Evolutionary conservation across 2,888 invertebrate genomes (phyloP), one percentile per base, ranked within the genome.

Genomic region (Amiota communis): DNA sequence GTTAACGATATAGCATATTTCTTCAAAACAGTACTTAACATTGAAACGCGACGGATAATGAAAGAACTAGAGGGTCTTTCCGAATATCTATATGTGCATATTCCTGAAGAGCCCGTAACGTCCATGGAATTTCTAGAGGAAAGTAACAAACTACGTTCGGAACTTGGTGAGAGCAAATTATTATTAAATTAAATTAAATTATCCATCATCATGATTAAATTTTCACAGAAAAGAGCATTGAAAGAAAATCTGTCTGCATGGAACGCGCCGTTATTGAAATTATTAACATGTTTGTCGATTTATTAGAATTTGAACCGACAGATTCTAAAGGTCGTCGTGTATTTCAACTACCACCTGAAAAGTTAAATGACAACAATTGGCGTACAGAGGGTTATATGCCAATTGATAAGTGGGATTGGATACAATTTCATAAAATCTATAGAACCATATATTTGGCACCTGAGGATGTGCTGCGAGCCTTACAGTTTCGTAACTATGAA

Each of bases 241-340:
- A 93, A 83, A 88, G 91, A 61, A 92, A 92, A 87, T 93, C 93
- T 0, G 90, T 91, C n/a, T 92, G 92, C 23, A 94, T 94, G 46
- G 96, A 96, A 89, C 92, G 93, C 76, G 94, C 95, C 47, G 95
- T 95, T 0, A 93, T 94, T 59, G 94, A 94, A 80, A 91, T 97
- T 49, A 93, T 96, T 46, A 92, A 95, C 79, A 94, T 94, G 89
- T 96, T 96, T 83, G 90, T 96, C 74, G 91, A 91, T 47, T 91
- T 92, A 49, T 74, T 88, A 11, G 82, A 88, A 8, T 86, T 88
- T 67, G 84, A 85, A 1, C 76, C 75, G 0, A 48, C 74, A 3
- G 88, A 92, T 93, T 71, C 92, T 90, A 75, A 92, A 92, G 75
- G 92, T 91, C 75, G 91, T 89, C 79, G 91, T 92, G 72, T 91